phyloP scores from a whole-genome alignment of 2,797 vertebrate species.

The Takifugu rubripes region DNA sequence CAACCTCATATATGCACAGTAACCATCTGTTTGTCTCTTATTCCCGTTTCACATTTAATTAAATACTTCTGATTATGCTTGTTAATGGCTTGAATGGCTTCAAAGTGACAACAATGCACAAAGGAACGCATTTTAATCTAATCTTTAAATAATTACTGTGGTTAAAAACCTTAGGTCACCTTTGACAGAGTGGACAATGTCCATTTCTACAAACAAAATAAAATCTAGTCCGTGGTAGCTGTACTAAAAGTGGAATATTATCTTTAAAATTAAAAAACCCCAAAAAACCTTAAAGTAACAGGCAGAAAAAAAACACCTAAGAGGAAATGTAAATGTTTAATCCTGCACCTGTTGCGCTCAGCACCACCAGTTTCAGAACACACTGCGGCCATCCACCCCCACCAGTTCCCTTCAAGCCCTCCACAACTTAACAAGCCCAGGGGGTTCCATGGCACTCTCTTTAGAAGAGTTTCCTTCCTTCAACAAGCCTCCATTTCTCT shows the following conservation, averaged over 20 bases:
- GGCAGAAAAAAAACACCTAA: neutral
- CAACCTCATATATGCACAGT: too few species aligned
- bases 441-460: conserved; percentile 32
- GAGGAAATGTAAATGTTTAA: conserved; percentile 13
- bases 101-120: conserved; percentile 43
- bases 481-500: neutral
- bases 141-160: neutral
- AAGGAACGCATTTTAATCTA: neutral
- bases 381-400: conserved; percentile 11
- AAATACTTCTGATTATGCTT: conserved; percentile 49
- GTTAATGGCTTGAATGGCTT: conserved; percentile 46
- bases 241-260: conserved; percentile 25
- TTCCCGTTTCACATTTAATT: neutral
- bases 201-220: conserved; percentile 25
- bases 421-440: conserved; percentile 41
- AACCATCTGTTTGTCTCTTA: too few species aligned
- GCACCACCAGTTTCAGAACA: too few species aligned
- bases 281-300: neutral
- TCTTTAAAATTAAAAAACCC: conserved; percentile 9
- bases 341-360: conserved; percentile 6
- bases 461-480: neutral
- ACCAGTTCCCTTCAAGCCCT: conserved; percentile 39
- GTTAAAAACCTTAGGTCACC: neutral
- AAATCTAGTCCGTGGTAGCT: conserved; percentile 54
- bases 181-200: too few species aligned